Evolutionary conservation across 2,113 vertebrate species (phyloP).

Genomic region (Oncorhynchus gorbuscha): DNA sequence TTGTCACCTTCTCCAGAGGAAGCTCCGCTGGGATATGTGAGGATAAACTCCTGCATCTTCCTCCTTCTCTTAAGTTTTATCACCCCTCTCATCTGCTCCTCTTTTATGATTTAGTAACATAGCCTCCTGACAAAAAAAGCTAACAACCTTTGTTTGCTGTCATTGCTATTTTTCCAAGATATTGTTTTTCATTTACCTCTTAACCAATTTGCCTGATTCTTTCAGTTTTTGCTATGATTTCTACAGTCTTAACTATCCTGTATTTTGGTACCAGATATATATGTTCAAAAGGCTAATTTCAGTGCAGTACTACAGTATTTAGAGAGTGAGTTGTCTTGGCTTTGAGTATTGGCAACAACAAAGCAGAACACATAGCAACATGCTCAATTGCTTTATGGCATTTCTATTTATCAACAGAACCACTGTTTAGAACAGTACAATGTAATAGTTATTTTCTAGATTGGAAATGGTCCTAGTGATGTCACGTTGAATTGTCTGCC

Average conservation of each 20-base stretch:
- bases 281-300: background rate
- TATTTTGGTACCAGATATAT: background rate
- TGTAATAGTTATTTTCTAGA: too few species aligned
- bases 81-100: background rate
- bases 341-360: constrained; percentile 20
- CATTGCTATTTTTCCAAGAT: background rate
- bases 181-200: constrained; percentile 1
- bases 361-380: background rate
- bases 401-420: too few species aligned
- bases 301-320: background rate
- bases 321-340: background rate
- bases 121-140: background rate
- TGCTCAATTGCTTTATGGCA: too few species aligned
- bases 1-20: constrained; percentile 73
- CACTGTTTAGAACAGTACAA: too few species aligned
- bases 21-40: constrained; percentile 76
- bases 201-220: constrained; percentile 10
- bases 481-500: too few species aligned
- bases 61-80: constrained; percentile 13
- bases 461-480: too few species aligned
- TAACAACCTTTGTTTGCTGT: constrained; percentile 5
- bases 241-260: background rate
- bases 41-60: constrained; percentile 53
- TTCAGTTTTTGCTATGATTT: constrained; percentile 3
- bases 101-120: constrained; percentile 3